A percentile compares a stretch with the other conserved stretches of the same genome.
Evolutionary conservation across 2,797 vertebrate genomes (phyloP).

Genomic region (Sebastes glaucus): DNA sequence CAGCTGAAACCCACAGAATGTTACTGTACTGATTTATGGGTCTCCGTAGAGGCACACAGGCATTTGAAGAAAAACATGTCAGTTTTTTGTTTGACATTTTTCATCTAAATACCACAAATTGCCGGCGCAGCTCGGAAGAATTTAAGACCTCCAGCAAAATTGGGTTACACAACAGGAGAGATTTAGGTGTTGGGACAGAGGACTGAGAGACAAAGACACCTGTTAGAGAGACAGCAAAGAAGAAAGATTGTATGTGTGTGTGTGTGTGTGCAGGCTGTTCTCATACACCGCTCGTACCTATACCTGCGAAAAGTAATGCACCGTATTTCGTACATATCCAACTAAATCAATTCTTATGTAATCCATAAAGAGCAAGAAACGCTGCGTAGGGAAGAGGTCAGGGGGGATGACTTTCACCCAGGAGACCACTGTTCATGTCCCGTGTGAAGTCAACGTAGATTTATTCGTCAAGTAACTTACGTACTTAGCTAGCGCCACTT

Average conservation of each 20-base stretch:
- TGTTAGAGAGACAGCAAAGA: conserved; percentile 6
- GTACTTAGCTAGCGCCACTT: too few relatives aligned
- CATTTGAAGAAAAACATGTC: conserved; percentile 48
- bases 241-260: neutral
- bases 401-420: too few relatives aligned
- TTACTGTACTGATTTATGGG: conserved; percentile 23
- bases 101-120: conserved; percentile 52
- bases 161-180: conserved; percentile 27
- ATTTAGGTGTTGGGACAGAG: neutral
- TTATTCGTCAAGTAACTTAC: too few relatives aligned
- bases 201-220: conserved; percentile 12
- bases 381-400: too few relatives aligned
- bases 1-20: conserved; percentile 18
- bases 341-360: too few relatives aligned
- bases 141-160: conserved; percentile 53
- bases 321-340: too few relatives aligned
- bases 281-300: too few relatives aligned
- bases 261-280: too few relatives aligned
- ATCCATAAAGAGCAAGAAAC: too few relatives aligned
- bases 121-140: conserved; percentile 23
- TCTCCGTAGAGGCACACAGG: conserved; percentile 3
- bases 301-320: too few relatives aligned
- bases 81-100: conserved; percentile 53
- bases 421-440: too few relatives aligned
- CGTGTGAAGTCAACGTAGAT: too few relatives aligned